Conservation (phyloP, 2,113 vertebrate species). For the Tautogolabrus adspersus region DNA sequence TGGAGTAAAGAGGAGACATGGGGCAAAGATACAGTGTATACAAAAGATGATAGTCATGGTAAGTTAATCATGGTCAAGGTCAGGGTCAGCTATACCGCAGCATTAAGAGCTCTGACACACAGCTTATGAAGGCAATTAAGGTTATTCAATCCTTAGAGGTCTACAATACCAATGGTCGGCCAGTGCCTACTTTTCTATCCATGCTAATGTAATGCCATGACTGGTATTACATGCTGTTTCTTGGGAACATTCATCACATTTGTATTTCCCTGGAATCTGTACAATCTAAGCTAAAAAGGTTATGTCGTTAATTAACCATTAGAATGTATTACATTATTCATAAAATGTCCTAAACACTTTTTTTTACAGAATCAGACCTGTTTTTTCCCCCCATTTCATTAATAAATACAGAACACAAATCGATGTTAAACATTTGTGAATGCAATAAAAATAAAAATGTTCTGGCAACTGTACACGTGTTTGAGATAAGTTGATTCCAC, state of each 20-base stretch:
- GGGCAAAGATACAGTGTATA: not conserved
- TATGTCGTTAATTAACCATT: not conserved
- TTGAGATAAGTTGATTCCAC: too few species aligned
- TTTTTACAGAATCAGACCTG: too few species aligned
- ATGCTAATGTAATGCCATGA: not conserved
- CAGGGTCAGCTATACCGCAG: not conserved
- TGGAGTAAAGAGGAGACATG: not conserved
- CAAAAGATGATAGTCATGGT: not conserved
- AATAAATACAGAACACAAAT: not conserved
- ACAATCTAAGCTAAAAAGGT: not conserved
- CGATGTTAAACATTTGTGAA: not conserved
- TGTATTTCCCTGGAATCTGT: not conserved
- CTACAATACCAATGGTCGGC: not conserved
- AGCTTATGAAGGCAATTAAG: not conserved
- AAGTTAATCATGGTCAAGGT: not conserved
- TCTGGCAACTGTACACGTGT: too few species aligned
- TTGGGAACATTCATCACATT: not conserved
- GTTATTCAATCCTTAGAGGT: not conserved
- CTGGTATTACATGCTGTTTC: not conserved
- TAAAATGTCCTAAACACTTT: too few species aligned
- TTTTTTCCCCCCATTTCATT: too few species aligned
- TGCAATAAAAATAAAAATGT: too few species aligned
- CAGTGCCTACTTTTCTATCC: not conserved
- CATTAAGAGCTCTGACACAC: not conserved
- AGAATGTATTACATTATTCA: too few species aligned